Base-by-base conservation (phyloP, 2,113 vertebrate genomes). In the Dipodomys spectabilis region DNA sequence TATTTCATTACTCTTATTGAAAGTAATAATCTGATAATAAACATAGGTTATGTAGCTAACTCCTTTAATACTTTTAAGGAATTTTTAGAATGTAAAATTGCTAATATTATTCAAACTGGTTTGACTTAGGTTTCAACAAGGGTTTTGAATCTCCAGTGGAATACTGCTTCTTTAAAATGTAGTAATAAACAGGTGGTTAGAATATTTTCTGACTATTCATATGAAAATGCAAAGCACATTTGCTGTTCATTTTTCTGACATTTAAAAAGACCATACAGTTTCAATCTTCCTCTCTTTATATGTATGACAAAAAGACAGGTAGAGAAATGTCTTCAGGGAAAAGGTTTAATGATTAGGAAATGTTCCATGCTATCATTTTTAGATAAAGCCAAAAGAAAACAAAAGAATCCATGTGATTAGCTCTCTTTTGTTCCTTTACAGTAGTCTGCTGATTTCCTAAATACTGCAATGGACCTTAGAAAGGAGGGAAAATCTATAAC, bases 401-500 rank as follows among this genome's bases (percentile, higher is more conserved):
- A 72, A 92, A 71, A 72, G 57, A 87, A 82, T 62, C 32, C 16
- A 8, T 57, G 32, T 30, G 23, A 92, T 94, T 93, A 95, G 75
- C 35, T 74, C 44, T 67, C 53, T 95, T 96, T 88, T 95, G 67
- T 95, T 95, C 20, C 49, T 95, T 90, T 69, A 94, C 71, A 97
- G 92, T 84, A 86, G 45, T 64, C 39, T 71, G 20, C 69, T 90
- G 73, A 93, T 96, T 93, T 88, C 60, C 82, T 90, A 90, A 88
- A 68, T 75, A 81, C 27, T 60, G 18, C 13, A 94, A 83, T 85
- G 18, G 2, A 82, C 69, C 88, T 73, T n/a, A 94, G 27, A 74
- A 91, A 80, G n/a, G 25, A 49, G 68, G 35, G 62, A n/a, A 35
- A 2, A 80, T n/a, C 15, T 7, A 67, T 9, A 77, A 65, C 10